Evolutionary conservation across 1,140 invertebrate species (phyloP), one percentile per base, ranked within the genome.

Genomic region (Aphaenogaster rudis): DNA sequence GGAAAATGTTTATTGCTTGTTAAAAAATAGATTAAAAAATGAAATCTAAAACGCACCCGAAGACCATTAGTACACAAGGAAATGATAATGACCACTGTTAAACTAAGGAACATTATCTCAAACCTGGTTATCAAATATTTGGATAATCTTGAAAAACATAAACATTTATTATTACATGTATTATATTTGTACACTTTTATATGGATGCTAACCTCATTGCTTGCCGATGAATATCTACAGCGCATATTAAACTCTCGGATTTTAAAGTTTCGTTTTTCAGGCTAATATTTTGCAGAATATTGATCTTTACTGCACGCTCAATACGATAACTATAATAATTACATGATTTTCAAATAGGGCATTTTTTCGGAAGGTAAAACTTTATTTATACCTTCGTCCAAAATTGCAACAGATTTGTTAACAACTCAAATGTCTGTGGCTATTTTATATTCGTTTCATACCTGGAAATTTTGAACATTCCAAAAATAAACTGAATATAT

Each of bases 381-480:
- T 61, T 33, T 36, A 59, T 28, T 6, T 21, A 36, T 17, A 64
- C 15, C 13, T 64, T 64, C 15, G 7, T 64, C 15, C 1, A 64
- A 57, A 54, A 36, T 63, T 36, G 33, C 28, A 64, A 64, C 15
- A 64, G 4, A 28, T 63, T 8, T 63, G 1, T 63, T 3, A 5
- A 63, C 8, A 33, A 63, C 9, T 33, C 33, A 33, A 63, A 17
- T 36, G 39, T 72, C 36, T 54, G 15, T 72, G 2, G 1, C 2
- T 2, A 48, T 28, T 77, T 61, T 42, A 21, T 74, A 42, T 45
- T 59, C 4, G 7, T 77, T 45, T 77, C 8, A 21, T 61, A 77
- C 74, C 74, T 48, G 2, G 54, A 54, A 45, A 77, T 77, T 77
- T 15, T 61, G 8, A 77, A 61, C 74, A 77, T 61, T 42, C 74